These are phyloP conservation scores for Drosophila burlai DNA, from an alignment of 1,140 invertebrate species.

Conservation along the genomic window DNA sequence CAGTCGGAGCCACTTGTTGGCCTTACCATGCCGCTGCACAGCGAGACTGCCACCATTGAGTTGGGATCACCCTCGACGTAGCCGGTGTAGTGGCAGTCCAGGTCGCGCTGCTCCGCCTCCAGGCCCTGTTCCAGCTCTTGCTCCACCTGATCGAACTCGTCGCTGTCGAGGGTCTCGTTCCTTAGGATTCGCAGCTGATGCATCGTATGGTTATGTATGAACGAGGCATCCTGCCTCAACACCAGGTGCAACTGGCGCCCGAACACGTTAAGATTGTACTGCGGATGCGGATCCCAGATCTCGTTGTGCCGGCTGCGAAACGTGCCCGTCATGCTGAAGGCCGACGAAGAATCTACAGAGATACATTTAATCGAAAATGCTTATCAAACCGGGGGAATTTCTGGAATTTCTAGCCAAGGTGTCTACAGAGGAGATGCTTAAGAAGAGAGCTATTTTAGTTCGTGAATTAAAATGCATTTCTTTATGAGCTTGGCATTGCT, in stretches of 20 bases:
- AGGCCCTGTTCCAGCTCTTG: conserved; percentile 80
- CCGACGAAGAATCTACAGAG: conserved; percentile 62
- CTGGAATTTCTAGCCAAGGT: background rate
- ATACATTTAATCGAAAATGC: background rate
- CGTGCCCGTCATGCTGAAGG: conserved; percentile 86
- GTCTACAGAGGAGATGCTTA: background rate
- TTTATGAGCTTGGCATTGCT: background rate
- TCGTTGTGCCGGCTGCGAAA: conserved; percentile 87
- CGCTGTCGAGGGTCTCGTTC: conserved; percentile 85
- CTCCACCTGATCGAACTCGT: conserved; percentile 60
- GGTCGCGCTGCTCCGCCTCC: conserved; percentile 76
- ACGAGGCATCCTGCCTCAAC: conserved; percentile 87
- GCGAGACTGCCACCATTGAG: conserved; percentile 89
- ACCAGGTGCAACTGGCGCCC: conserved; percentile 87
- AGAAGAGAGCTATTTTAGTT: background rate
- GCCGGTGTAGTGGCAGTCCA: conserved; percentile 90
- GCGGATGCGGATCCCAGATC: conserved; percentile 91
- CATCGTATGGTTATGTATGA: conserved; percentile 86
- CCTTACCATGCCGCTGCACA: conserved; percentile 91
- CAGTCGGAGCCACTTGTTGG: conserved; percentile 47
- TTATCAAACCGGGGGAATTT: conserved; percentile 6
- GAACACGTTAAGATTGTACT: conserved; percentile 89
- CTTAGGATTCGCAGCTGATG: conserved; percentile 87
- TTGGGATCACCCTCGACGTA: conserved; percentile 88
- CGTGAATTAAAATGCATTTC: background rate